Evolutionary conservation across 2,888 invertebrate species (phyloP), one percentile per base, ranked within the genome.

Genomic region (Zele albiditarsus): DNA sequence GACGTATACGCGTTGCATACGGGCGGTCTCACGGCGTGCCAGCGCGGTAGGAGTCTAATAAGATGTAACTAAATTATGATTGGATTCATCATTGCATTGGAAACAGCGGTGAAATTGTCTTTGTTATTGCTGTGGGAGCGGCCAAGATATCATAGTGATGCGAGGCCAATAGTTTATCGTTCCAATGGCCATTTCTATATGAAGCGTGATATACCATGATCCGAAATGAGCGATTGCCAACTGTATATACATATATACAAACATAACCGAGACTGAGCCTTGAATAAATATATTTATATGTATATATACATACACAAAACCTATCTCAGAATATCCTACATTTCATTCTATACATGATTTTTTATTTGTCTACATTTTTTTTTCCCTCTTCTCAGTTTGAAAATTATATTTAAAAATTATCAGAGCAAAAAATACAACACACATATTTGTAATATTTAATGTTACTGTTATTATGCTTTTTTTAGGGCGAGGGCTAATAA

Each of bases 31-130:
- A 87, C 87, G 86, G 87, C 85, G 85, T 84, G 84, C 83, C 82
- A 79, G 86, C 86, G 84, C 86, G 84, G 87, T 87, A 86, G 87
- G 87, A 87, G 87, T 87, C 87, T 87, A 88, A 88, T 88, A 87
- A 88, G 87, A 88, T 88, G 87, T 88, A 88, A 88, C 87, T 87
- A 87, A 88, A 87, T 88, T 88, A 87, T 88, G 87, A 88, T 88
- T 88, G 87, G 87, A 88, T 88, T 87, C 87, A 88, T 88, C 87
- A 87, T 88, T 87, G 86, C 85, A 83, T 82, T 83, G 83, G 83
- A 79, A 82, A 84, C 84, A 80, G 87, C 81, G 82, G 81, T 87
- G 82, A 78, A 87, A 86, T 87, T 85, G 87, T 82, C 87, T 81
- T 86, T 77, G 80, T 79, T 62, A 53, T 68, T 33, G 73, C 75